Conservation (phyloP, 2,888 invertebrate species). For the Anorthoa munda region DNA sequence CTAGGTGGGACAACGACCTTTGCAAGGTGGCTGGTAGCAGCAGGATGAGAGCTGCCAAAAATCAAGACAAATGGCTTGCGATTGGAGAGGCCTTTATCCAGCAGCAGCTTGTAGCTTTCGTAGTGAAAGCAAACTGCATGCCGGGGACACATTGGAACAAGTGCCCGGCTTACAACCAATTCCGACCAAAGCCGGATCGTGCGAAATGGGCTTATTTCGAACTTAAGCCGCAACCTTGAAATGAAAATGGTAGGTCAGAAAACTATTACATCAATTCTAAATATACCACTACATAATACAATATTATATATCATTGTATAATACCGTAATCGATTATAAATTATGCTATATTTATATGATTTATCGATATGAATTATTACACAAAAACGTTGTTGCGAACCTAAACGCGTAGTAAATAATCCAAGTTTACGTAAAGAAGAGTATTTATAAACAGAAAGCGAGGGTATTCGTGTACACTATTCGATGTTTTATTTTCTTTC, state of each 20-base stretch:
- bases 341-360: constrained; percentile 21
- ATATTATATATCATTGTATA: background rate
- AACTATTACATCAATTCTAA: background rate
- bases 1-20: no score
- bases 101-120: background rate
- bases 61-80: no score
- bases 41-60: no score
- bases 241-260: background rate
- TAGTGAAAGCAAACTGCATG: no score
- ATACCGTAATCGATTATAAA: constrained; percentile 24
- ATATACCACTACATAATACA: background rate
- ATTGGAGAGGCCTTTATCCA: no score
- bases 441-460: constrained; percentile 4
- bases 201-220: background rate
- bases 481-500: background rate
- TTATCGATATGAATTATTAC: constrained; percentile 20
- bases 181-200: background rate
- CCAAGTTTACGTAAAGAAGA: background rate
- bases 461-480: constrained; percentile 5
- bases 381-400: constrained; percentile 15
- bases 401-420: constrained; percentile 18
- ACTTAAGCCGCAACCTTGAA: background rate
- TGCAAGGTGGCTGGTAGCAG: no score
- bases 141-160: background rate
- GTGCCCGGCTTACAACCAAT: background rate